These are phyloP conservation scores for Parnassius smintheus DNA, from an alignment of 2,888 invertebrate species.

Conservation along the genomic window DNA sequence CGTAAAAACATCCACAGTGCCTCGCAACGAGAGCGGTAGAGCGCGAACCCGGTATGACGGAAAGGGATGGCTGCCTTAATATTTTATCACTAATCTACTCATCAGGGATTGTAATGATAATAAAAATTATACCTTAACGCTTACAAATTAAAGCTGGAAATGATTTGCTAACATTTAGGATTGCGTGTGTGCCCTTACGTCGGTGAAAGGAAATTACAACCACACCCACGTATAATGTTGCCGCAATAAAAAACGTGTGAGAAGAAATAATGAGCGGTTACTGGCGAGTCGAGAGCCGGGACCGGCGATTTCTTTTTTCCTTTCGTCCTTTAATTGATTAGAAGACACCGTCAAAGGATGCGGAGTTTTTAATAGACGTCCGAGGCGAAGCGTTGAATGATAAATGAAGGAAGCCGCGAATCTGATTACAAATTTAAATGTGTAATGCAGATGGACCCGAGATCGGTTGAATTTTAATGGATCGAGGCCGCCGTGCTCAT, in stretches of 20 bases:
- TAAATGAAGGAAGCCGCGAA: conserved; percentile 66
- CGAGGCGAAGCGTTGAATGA: conserved; percentile 58
- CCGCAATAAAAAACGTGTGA: conserved; percentile 80
- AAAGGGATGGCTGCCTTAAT: conserved; percentile 75
- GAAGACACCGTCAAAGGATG: conserved; percentile 53
- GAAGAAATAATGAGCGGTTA: conserved; percentile 81
- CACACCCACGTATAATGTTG: conserved; percentile 82
- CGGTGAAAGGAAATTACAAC: conserved; percentile 82
- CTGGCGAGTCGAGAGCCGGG: conserved; percentile 68
- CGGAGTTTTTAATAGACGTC: conserved; percentile 38
- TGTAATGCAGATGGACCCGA: conserved; percentile 63
- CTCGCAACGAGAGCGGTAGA: conserved; percentile 58
- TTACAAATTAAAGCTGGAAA: conserved; percentile 38
- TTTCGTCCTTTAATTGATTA: conserved; percentile 73
- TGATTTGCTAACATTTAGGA: conserved; percentile 40
- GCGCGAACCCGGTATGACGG: conserved; percentile 49
- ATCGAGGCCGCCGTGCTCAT: conserved; percentile 55
- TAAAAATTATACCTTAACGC: conserved; percentile 37
- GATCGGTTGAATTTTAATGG: conserved; percentile 59
- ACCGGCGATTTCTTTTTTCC: conserved; percentile 58
- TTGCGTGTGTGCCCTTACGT: conserved; percentile 81
- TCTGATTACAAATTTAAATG: conserved; percentile 74
- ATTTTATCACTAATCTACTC: conserved; percentile 79
- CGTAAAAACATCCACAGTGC: conserved; percentile 75
- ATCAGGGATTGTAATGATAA: conserved; percentile 44